A percentile compares a stretch with the other conserved stretches of the same genome.
Evolutionary conservation across 2,113 vertebrate species (phyloP).

Genomic region (Morone chrysops): DNA sequence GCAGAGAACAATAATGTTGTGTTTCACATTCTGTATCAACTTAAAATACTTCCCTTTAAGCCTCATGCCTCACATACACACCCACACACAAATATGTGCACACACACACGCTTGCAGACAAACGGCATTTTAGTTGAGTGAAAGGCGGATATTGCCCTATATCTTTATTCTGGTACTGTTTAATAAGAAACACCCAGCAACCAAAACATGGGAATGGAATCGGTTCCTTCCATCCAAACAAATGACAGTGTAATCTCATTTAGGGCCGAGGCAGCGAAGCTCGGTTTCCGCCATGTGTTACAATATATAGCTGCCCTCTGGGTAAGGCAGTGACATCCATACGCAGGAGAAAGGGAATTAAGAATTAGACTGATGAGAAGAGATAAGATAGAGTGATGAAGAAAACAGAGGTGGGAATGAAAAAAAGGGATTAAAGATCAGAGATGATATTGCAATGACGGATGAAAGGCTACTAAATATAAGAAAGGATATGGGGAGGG

Average conservation of each 20-base stretch:
- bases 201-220: slow-evolving; percentile 47
- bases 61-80: not conserved
- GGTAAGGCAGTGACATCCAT: slow-evolving; percentile 39
- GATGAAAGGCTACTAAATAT: slow-evolving; percentile 24
- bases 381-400: slow-evolving; percentile 30
- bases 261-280: slow-evolving; percentile 15
- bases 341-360: slow-evolving; percentile 32
- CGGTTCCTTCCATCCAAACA: slow-evolving; percentile 27
- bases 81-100: not conserved
- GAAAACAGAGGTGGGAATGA: slow-evolving; percentile 12
- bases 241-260: slow-evolving; percentile 66
- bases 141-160: slow-evolving; percentile 43
- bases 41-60: not conserved
- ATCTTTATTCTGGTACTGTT: slow-evolving; percentile 49
- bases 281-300: slow-evolving; percentile 54
- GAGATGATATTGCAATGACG: slow-evolving; percentile 2
- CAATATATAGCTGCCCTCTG: slow-evolving; percentile 50
- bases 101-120: not conserved
- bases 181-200: slow-evolving; percentile 45
- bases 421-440: slow-evolving; percentile 18
- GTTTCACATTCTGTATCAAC: not conserved
- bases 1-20: slow-evolving; percentile 19
- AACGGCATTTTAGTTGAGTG: slow-evolving; percentile 16
- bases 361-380: slow-evolving; percentile 58
- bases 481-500: not conserved